Evolutionary conservation across 2,797 vertebrate genomes (phyloP).

Genomic region (Scyliorhinus canicula): DNA sequence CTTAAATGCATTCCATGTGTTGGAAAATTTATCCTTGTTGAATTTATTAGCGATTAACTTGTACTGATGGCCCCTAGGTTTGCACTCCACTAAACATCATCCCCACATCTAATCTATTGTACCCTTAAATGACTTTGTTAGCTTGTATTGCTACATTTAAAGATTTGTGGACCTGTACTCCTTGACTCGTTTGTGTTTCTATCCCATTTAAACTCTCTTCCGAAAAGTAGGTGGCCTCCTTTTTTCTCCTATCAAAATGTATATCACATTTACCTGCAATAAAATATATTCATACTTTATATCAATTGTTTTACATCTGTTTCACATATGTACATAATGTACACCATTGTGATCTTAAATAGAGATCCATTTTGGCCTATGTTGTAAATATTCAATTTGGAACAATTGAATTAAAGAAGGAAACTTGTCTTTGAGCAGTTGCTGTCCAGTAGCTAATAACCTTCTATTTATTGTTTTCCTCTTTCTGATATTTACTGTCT

Average conservation of each 20-base stretch:
- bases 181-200: neutral
- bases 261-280: neutral
- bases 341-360: neutral
- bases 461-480: slow-evolving; percentile 60
- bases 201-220: neutral
- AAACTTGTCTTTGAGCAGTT: slow-evolving; percentile 38
- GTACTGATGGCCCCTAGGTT: neutral
- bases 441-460: slow-evolving; percentile 41
- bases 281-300: neutral
- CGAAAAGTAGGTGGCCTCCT: neutral
- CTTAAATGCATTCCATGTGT: neutral
- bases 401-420: slow-evolving; percentile 40
- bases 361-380: neutral
- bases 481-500: slow-evolving; percentile 67
- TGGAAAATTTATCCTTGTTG: neutral
- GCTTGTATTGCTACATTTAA: neutral
- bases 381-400: slow-evolving; percentile 1
- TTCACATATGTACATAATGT: neutral
- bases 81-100: neutral
- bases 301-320: neutral
- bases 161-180: neutral
- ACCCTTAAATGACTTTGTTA: neutral
- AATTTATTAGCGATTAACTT: neutral
- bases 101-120: neutral
- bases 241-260: neutral